Evolutionary conservation across 2,797 vertebrate genomes (phyloP).

Genomic region (Strix occidentalis): DNA sequence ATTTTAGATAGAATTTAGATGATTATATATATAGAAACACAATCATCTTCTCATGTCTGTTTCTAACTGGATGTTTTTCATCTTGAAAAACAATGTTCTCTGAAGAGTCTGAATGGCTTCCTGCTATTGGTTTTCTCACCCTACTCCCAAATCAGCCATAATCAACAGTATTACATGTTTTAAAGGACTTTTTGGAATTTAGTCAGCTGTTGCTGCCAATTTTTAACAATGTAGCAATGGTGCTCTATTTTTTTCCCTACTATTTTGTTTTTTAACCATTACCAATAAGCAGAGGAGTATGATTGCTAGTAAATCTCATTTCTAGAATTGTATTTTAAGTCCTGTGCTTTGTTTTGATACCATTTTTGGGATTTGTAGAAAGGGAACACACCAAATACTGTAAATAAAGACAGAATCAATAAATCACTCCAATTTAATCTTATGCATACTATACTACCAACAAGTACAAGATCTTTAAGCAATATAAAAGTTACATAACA

Average conservation of each 20-base stretch:
- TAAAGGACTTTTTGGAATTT: not conserved
- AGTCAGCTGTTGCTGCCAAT: not conserved
- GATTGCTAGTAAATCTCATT: not conserved
- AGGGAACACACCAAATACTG: not conserved
- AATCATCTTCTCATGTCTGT: not conserved
- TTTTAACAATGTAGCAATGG: not conserved
- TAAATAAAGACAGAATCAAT: not conserved
- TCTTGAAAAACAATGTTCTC: not conserved
- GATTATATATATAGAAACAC: not conserved
- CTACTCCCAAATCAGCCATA: not conserved
- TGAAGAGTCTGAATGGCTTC: not conserved
- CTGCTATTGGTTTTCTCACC: not conserved
- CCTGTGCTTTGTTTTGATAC: not conserved
- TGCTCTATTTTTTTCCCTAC: not conserved
- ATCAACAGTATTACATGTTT: not conserved
- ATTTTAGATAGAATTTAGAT: not conserved
- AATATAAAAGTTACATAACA: not conserved
- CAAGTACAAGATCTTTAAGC: not conserved
- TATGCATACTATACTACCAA: not conserved
- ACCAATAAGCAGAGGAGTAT: not conserved
- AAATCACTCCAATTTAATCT: not conserved
- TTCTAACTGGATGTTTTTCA: not conserved
- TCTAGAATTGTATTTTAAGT: not conserved
- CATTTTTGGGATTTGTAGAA: not conserved
- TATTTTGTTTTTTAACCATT: not conserved